phyloP scores from a whole-genome alignment of 2,888 invertebrate genomes.

The Drosophila sordidula region DNA sequence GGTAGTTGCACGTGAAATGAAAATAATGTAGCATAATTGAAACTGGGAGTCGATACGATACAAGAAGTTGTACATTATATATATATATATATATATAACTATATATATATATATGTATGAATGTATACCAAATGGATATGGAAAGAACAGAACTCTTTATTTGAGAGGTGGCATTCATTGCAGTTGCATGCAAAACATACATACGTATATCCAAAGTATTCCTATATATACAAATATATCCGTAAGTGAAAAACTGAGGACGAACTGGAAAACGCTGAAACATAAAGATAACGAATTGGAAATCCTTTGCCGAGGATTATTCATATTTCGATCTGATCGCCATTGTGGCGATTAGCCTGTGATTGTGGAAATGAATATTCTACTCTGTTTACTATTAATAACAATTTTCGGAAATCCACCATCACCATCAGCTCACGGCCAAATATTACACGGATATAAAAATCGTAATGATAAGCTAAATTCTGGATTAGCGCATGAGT shows the following conservation, averaged over 20 bases:
- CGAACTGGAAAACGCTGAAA: neutral
- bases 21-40: constrained; percentile 30
- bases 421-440: constrained; percentile 6
- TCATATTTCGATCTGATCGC: constrained; percentile 30
- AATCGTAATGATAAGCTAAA: constrained; percentile 10
- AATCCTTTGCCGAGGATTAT: constrained; percentile 9
- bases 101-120: neutral
- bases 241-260: neutral
- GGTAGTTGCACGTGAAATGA: constrained; percentile 22
- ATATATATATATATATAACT: too few species aligned
- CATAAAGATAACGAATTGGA: neutral
- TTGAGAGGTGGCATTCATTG: constrained; percentile 9
- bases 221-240: too few species aligned
- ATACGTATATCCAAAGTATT: neutral
- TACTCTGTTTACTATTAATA: constrained; percentile 40
- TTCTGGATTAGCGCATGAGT: constrained; percentile 7
- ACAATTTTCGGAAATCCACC: constrained; percentile 35
- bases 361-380: constrained; percentile 63
- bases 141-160: constrained; percentile 14
- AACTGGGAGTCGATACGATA: constrained; percentile 21
- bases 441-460: constrained; percentile 13
- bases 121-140: constrained; percentile 19
- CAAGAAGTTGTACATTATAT: neutral
- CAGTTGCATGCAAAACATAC: constrained; percentile 4
- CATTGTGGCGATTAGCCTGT: constrained; percentile 26